Conservation (phyloP, 1,140 invertebrate species). For the Portunus trituberculatus region DNA sequence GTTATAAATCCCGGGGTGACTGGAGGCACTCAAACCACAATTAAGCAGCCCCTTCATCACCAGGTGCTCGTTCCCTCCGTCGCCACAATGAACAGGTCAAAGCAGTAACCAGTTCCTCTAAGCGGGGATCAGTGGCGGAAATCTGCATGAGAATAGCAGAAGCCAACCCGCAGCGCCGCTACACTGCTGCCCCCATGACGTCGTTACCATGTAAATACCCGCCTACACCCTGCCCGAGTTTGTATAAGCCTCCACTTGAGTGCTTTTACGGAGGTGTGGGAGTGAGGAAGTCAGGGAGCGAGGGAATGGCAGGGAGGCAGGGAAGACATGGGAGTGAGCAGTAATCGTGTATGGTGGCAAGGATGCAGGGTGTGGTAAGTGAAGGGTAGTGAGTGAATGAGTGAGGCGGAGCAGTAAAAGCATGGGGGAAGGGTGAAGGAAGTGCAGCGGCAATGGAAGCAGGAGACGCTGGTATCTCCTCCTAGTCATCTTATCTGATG, state of each 20-base stretch:
- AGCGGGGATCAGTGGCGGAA: background rate
- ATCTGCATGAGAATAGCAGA: background rate
- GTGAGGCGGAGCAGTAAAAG: no score
- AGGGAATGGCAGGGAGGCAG: background rate
- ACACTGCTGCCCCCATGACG: background rate
- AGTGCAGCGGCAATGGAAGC: no score
- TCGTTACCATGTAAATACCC: conserved; percentile 13
- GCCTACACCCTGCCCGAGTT: background rate
- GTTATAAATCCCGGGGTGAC: background rate
- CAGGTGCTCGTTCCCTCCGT: background rate
- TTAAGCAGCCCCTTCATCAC: conserved; percentile 2
- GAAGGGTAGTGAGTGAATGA: no score
- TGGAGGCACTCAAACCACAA: conserved; percentile 3
- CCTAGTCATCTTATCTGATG: no score
- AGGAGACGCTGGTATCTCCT: no score
- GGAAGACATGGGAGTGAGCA: background rate
- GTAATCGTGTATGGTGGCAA: no score
- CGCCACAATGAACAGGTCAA: background rate
- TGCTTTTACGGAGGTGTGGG: background rate
- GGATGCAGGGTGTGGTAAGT: no score
- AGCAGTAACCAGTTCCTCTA: conserved; percentile 12
- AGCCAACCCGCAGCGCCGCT: background rate
- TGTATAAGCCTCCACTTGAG: conserved; percentile 5
- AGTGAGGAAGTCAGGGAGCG: background rate
- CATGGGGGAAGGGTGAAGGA: no score